Evolutionary conservation across 2,797 vertebrate genomes (phyloP).

Genomic region (Coregonus sp.): DNA sequence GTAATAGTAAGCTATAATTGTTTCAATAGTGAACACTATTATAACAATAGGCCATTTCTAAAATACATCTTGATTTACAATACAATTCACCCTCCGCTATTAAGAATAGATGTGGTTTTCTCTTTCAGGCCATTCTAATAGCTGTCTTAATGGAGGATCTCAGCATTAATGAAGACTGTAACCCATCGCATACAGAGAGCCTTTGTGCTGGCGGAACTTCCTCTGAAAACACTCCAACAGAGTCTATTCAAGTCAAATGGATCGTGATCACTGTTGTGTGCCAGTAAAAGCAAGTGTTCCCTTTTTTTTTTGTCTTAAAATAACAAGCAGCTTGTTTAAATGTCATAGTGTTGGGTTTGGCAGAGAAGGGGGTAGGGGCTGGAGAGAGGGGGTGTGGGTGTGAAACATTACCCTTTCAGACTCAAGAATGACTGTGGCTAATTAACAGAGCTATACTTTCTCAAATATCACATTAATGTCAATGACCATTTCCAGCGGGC

Average conservation of each 20-base stretch:
- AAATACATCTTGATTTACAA: too few relatives aligned
- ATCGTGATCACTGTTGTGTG: conserved; percentile 21
- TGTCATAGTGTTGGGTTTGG: conserved; percentile 55
- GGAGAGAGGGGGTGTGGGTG: conserved; percentile 36
- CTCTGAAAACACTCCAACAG: conserved; percentile 20
- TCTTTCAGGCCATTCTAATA: neutral
- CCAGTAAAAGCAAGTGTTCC: conserved; percentile 18
- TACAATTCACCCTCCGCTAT: too few relatives aligned
- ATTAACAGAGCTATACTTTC: conserved; percentile 59
- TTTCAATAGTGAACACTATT: too few relatives aligned
- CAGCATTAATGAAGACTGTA: neutral
- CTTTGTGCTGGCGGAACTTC: conserved; percentile 21
- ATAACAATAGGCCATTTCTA: too few relatives aligned
- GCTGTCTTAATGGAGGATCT: neutral
- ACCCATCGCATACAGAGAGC: neutral
- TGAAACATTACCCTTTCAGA: conserved; percentile 59
- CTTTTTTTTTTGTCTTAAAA: conserved; percentile 45
- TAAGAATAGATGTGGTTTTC: too few relatives aligned
- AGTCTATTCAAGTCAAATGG: conserved; percentile 24
- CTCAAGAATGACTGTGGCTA: conserved; percentile 54
- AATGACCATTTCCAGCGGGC: conserved; percentile 49
- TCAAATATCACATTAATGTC: conserved; percentile 77
- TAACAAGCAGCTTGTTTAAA: conserved; percentile 61
- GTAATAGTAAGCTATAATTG: too few relatives aligned
- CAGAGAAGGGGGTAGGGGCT: conserved; percentile 15